Conservation (phyloP, 2,888 invertebrate species). For the Drosophila pseudotalamancana region DNA sequence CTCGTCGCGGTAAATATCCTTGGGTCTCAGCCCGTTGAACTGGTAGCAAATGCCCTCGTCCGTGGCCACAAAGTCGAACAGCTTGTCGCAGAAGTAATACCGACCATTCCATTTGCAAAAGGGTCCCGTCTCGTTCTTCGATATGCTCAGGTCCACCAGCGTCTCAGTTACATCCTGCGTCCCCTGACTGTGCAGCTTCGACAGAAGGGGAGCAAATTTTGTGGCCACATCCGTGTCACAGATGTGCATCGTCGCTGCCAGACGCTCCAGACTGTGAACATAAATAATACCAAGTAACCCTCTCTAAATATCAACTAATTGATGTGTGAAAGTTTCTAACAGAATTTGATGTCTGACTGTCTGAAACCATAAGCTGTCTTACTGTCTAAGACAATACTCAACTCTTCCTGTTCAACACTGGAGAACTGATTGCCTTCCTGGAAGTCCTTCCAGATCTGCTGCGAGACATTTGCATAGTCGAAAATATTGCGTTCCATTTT, state of each 20-base stretch:
- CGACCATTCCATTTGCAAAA: constrained; percentile 82
- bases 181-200: constrained; percentile 23
- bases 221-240: constrained; percentile 79
- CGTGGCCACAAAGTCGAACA: constrained; percentile 81
- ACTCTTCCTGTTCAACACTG: constrained; percentile 53
- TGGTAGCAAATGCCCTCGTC: constrained; percentile 84
- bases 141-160: constrained; percentile 73
- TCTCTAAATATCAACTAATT: background rate
- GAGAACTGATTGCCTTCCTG: constrained; percentile 38
- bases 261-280: constrained; percentile 63
- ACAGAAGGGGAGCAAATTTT: constrained; percentile 66
- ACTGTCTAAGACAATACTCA: constrained; percentile 44
- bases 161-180: constrained; percentile 60
- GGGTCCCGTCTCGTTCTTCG: constrained; percentile 80
- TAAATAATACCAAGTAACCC: background rate
- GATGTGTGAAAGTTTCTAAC: no score
- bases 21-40: constrained; percentile 79
- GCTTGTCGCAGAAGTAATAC: constrained; percentile 80
- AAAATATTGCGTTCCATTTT: constrained; percentile 81
- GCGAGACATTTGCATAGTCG: constrained; percentile 74
- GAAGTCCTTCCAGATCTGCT: constrained; percentile 61
- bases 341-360: no score
- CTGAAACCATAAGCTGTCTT: no score
- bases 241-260: constrained; percentile 81
- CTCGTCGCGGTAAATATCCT: constrained; percentile 81